Percentiles rank a stretch among this genome's conserved stretches.
phyloP scores from a whole-genome alignment of 2,888 invertebrate genomes.

The Pocota personata region DNA sequence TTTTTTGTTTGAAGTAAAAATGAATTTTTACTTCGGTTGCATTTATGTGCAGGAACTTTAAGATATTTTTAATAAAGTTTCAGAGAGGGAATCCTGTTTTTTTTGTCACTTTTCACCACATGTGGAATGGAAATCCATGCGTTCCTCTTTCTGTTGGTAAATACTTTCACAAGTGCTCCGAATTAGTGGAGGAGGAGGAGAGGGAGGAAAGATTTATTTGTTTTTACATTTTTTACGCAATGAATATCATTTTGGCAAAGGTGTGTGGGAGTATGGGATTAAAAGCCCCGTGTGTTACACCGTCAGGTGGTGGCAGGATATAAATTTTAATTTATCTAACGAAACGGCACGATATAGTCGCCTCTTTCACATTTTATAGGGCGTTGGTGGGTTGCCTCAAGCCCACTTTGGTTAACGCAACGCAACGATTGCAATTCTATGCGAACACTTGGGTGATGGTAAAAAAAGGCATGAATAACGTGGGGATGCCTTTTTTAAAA shows the following conservation, averaged over 20 bases:
- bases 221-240: slow-evolving; percentile 14
- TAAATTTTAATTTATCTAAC: slow-evolving; percentile 61
- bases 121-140: slow-evolving; percentile 2
- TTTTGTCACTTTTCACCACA: neutral
- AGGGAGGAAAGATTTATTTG: slow-evolving; percentile 28
- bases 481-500: slow-evolving; percentile 21
- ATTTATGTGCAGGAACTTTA: slow-evolving; percentile 8
- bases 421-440: slow-evolving; percentile 25
- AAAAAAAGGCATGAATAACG: neutral
- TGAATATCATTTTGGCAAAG: slow-evolving; percentile 31
- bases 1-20: too few species aligned
- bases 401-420: slow-evolving; percentile 31
- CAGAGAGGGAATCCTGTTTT: neutral
- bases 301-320: slow-evolving; percentile 48
- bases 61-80: slow-evolving; percentile 47
- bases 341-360: slow-evolving; percentile 22
- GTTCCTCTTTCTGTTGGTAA: neutral
- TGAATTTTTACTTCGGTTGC: slow-evolving; percentile 30
- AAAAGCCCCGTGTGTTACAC: slow-evolving; percentile 7
- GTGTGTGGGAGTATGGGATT: neutral
- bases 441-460: neutral
- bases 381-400: neutral
- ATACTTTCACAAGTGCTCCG: neutral
- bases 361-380: neutral
- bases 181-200: neutral